Evolutionary conservation across 2,888 invertebrate genomes (phyloP).

Genomic region (Luperina testacea): DNA sequence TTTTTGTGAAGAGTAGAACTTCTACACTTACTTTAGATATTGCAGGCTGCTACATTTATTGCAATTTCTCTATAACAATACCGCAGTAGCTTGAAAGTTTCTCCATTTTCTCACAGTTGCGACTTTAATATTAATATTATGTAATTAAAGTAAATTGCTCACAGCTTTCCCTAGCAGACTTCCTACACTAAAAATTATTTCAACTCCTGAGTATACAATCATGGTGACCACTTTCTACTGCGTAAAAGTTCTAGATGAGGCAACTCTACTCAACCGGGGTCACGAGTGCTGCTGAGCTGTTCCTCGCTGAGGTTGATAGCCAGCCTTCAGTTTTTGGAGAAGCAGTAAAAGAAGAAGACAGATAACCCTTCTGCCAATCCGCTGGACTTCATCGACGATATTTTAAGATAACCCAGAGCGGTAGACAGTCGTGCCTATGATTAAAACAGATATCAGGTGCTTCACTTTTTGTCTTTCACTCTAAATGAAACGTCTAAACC

Average conservation of each 20-base stretch:
- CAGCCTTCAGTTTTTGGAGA: not conserved
- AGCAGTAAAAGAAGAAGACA: not conserved
- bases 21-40: not conserved
- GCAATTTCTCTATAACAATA: constrained; percentile 63
- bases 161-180: not conserved
- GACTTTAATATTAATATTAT: constrained; percentile 19
- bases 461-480: not conserved
- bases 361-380: not conserved
- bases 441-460: not conserved
- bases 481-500: not conserved
- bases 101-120: constrained; percentile 35
- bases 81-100: constrained; percentile 47
- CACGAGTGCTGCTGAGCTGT: not conserved
- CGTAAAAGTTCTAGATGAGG: too few species aligned
- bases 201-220: not conserved
- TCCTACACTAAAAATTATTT: not conserved
- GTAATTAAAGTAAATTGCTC: constrained; percentile 5
- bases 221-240: not conserved
- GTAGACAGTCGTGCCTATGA: not conserved
- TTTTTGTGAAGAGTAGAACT: constrained; percentile 7
- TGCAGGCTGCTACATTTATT: constrained; percentile 53
- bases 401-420: not conserved
- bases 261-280: not conserved
- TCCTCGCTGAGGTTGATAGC: not conserved
- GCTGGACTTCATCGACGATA: not conserved